Percentiles rank a stretch among this genome's conserved stretches.
Evolutionary conservation across 1,140 invertebrate species (phyloP).

Genomic region (Drosophila sturtevanti): DNA sequence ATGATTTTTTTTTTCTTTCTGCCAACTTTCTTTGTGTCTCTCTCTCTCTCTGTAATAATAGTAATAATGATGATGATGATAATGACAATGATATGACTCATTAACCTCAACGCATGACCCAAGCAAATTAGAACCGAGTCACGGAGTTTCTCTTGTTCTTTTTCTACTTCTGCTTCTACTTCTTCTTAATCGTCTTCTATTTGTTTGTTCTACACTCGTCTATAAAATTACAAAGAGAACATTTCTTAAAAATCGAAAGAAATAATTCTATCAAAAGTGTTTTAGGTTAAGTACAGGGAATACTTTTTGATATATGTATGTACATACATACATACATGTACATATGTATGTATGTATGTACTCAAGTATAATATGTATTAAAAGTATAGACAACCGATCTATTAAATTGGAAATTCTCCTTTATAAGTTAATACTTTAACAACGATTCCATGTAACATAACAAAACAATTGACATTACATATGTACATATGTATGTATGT

Average conservation of each 20-base stretch:
- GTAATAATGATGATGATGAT: conserved; percentile 55
- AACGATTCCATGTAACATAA: too few relatives aligned
- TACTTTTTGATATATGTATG: too few relatives aligned
- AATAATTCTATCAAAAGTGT: background rate
- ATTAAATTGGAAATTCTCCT: too few relatives aligned
- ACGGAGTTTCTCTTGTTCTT: conserved; percentile 11
- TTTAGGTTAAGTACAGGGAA: background rate
- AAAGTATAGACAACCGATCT: too few relatives aligned
- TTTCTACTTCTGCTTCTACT: background rate
- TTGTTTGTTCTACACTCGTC: conserved; percentile 1
- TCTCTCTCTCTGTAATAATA: conserved; percentile 11
- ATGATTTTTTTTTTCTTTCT: conserved; percentile 17
- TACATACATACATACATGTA: too few relatives aligned
- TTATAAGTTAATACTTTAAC: too few relatives aligned
- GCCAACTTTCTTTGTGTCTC: background rate
- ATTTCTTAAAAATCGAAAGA: background rate
- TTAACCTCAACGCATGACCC: conserved; percentile 79
- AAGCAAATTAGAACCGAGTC: conserved; percentile 70
- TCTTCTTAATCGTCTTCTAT: background rate
- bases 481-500: too few relatives aligned
- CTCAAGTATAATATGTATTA: too few relatives aligned
- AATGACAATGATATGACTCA: conserved; percentile 78
- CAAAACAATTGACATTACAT: too few relatives aligned
- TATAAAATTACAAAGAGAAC: background rate
- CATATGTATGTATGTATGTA: too few relatives aligned